Evolutionary conservation across 2,888 invertebrate genomes (phyloP), one percentile per base, ranked within the genome.

Genomic region (Yponomeuta evonymella): DNA sequence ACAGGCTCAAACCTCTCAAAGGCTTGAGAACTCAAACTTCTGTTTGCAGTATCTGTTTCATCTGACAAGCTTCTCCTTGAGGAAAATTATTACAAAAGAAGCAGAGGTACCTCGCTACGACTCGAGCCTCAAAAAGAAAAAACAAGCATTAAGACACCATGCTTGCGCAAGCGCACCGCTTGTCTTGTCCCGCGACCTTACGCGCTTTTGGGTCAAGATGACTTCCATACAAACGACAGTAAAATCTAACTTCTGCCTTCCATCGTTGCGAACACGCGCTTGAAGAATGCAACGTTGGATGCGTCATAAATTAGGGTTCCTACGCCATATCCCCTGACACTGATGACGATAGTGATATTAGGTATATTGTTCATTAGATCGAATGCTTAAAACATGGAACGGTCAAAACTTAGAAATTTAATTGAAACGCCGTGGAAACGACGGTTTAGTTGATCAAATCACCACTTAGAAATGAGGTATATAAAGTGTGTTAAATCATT

Each of bases 121-220:
- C 15, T 43, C 15, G 51, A 58, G 51, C 65, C 65, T 29, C 29
- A 12, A 67, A 67, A 5, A 23, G 33, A 36, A 67, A 67, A 67
- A 23, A 67, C 67, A 67, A 67, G 33, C 67, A 67, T 67, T 67
- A 67, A 36, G 67, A 11, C 48, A 33, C 67, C 10, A 33, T 65
- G 65, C 65, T 67, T 67, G 33, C 67, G 23, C 67, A 67, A 43
- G n/a, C 36, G 36, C 67, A 23, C 12, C 48, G 43, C 48, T 23
- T 33, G 43, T 36, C 43, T 67, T 29, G 67, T 67, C 9, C 36
- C 43, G n/a, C 43, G 10, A 67, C 36, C 43, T 30, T 33, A 29
- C 33, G 29, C 65, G 33, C 33, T 30, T 29, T 33, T 33, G 33
- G 65, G 65, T 65, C 65, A 65, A 65, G 65, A 65, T 30, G 65